Base-by-base conservation (phyloP, 53 echinoderm and acorn worm species). In the Holothuria leucospilota region DNA sequence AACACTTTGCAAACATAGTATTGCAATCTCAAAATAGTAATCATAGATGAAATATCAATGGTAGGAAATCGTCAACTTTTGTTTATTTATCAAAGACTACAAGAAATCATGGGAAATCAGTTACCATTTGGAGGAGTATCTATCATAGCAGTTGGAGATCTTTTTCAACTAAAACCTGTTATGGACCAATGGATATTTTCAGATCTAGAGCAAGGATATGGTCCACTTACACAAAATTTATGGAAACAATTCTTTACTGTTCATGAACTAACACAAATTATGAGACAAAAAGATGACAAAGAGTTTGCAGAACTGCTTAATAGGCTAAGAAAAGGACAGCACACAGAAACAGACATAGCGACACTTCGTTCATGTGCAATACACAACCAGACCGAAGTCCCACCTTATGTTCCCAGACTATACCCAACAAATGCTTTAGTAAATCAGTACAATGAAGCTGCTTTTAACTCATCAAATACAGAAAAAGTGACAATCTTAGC, bases 1-100 rank as follows among this genome's bases (percentile, higher is more conserved):
- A 88, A 88, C 77, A 58, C 82, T 28, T 68, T 88, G 59, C 81
- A 69, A 69, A 39, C 69, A 15, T 66, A 88, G 46, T 88, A 82
- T 39, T 26, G 59, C 13, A 25, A 68, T 23, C 71, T 88, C 20
- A 20, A 24, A 53, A 82, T 88, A 10, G 56, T 88, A 28, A 82
- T 88, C 16, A 82, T 88, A 5, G 88, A 88, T 82, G 88, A 88
- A 82, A 82, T 88, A 5, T 82, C 82, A 30, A 82, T 89, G 89
- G 89, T 89, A 16, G 89, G 89, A 20, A 73, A 65, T 28, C 53
- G 38, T 62, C 84, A 84, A 38, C 62, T 89, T 14, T 16, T 65
- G 29, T 84, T 59, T 30, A 63, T 89, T 27, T 18, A 89, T 42
- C 73, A 18, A 21, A 68, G 85, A 52, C 82, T 82, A 16, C 63